Base-by-base conservation (phyloP, 2,888 invertebrate genomes). In the Stictocephala bisonia region DNA sequence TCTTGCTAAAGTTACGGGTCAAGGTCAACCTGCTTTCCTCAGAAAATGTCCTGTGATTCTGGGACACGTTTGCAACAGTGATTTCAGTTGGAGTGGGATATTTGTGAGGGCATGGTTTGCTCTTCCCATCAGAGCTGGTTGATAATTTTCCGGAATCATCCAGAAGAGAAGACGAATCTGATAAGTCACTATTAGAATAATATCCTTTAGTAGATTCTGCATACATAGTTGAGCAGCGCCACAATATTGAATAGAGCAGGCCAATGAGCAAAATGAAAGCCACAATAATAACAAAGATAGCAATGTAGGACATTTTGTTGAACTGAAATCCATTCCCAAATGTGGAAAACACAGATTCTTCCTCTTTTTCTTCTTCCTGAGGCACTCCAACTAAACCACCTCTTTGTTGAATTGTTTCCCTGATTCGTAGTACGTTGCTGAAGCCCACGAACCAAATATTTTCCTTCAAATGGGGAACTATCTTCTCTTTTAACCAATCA, bases 391-490 rank as follows among this genome's bases (percentile, higher is more conserved):
- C 27, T 26, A 64, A 44, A n/a, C 50, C 60, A 22, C 60, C 69
- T 50, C 69, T 69, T 31, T 69, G 22, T 48, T 48, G 68, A 26
- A 75, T 75, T 13, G 73, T 72, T 66, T 67, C 76, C 15, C 74
- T 29, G 26, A 77, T 75, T 50, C 84, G 81, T 0, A 88, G 81
- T 0, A 88, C 84, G 75, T 85, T 85, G 2, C 86, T 86, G 6
- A 89, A 84, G 2, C 85, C 89, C 2, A 88, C 84, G 79, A 90
- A 91, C 78, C 90, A 85, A 73, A 86, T 85, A 6, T 89, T 88
- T 78, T 90, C 90, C 60, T 85, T 84, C 18, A 90, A 84, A 80
- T 87, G 89, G 0, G 86, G 86, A 7, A 85, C 77, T 85, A 85
- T 80, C 20, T 86, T 84, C n/a, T 81, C 80, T 20, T 82, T 79